phyloP scores from a whole-genome alignment of 1,140 invertebrate genomes.

The Copidosoma floridanum region DNA sequence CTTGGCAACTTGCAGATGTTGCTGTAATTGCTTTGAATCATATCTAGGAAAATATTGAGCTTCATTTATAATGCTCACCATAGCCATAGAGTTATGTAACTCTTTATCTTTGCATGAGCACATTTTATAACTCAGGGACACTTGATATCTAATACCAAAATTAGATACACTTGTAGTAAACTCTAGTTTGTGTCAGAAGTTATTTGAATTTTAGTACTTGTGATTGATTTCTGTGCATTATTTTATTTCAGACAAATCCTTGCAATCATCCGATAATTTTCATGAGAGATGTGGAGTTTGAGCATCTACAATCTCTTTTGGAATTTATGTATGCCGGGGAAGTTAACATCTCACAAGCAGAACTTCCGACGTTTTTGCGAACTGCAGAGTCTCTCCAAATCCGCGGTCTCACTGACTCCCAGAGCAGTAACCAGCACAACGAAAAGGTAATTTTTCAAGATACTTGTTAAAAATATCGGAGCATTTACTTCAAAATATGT shows the following conservation, averaged over 20 bases:
- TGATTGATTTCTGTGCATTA: background rate
- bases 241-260: conserved; percentile 70
- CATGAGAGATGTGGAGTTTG: conserved; percentile 75
- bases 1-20: conserved; percentile 19
- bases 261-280: conserved; percentile 84
- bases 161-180: conserved; percentile 23
- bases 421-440: conserved; percentile 55
- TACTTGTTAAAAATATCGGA: too few species aligned
- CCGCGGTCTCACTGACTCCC: conserved; percentile 75
- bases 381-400: conserved; percentile 86
- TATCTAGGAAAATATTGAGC: conserved; percentile 28
- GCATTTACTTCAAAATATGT: background rate
- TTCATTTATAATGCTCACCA: conserved; percentile 41
- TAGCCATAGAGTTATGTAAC: conserved; percentile 49
- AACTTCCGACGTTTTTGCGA: conserved; percentile 80
- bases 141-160: conserved; percentile 23
- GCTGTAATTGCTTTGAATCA: conserved; percentile 23
- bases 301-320: conserved; percentile 73
- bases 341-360: conserved; percentile 87
- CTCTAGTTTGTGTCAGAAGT: too few species aligned
- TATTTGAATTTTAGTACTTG: background rate
- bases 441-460: conserved; percentile 47
- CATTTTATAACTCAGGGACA: conserved; percentile 23
- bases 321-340: conserved; percentile 87
- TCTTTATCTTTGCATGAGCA: conserved; percentile 32